These are phyloP conservation scores for Drosophila sproati DNA, from an alignment of 1,140 invertebrate genomes.

Conservation along the genomic window DNA sequence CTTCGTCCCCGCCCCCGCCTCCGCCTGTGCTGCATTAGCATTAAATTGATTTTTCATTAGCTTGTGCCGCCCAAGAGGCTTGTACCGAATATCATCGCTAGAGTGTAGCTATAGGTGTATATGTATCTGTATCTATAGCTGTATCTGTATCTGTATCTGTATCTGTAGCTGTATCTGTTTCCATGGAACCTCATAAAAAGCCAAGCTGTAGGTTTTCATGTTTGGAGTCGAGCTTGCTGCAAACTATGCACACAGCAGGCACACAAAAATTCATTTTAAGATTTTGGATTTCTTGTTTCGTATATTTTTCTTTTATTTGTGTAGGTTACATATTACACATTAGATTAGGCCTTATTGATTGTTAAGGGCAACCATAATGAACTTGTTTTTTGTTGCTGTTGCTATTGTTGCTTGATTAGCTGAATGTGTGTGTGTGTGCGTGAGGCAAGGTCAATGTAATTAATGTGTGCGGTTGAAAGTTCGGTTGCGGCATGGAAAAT, in stretches of 20 bases:
- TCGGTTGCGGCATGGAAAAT: neutral
- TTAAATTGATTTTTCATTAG: conserved; percentile 68
- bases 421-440: neutral
- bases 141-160: conserved; percentile 13
- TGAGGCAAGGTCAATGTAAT: conserved; percentile 43
- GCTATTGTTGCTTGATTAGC: neutral
- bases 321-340: conserved; percentile 56
- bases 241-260: conserved; percentile 52
- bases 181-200: conserved; percentile 31
- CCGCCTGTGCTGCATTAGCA: conserved; percentile 49
- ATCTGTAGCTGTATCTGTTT: neutral
- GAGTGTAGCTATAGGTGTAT: neutral
- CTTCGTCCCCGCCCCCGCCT: conserved; percentile 4
- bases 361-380: conserved; percentile 42
- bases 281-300: conserved; percentile 26
- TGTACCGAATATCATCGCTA: conserved; percentile 17
- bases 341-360: conserved; percentile 58
- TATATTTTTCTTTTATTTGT: conserved; percentile 26
- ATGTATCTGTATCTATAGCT: conserved; percentile 13
- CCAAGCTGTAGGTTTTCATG: conserved; percentile 32
- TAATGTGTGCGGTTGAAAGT: conserved; percentile 2
- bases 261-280: conserved; percentile 52
- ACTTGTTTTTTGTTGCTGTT: conserved; percentile 43
- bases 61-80: conserved; percentile 43
- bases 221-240: conserved; percentile 37